Evolutionary conservation across 2,797 vertebrate genomes (phyloP).

Genomic region (Podarcis lilfordi): DNA sequence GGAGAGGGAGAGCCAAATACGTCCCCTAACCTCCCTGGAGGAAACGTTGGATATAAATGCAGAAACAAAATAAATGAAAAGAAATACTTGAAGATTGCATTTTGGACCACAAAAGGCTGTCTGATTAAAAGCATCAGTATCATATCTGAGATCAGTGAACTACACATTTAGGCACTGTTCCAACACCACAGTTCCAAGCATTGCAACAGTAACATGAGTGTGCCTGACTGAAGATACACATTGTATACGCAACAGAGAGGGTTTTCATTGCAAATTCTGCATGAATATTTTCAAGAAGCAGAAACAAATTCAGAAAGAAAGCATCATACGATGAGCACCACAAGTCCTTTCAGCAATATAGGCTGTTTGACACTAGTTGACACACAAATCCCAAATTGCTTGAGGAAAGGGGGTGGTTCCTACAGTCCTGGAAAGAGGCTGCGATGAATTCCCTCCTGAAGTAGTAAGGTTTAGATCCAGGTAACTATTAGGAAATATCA

Average conservation of each 20-base stretch:
- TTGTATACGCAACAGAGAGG: neutral
- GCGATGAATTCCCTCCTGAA: neutral
- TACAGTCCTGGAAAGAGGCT: neutral
- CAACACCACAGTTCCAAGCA: fast-evolving
- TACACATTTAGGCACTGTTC: neutral
- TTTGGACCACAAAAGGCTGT: neutral
- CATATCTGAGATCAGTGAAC: neutral
- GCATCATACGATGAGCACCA: neutral
- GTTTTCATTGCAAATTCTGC: fast-evolving
- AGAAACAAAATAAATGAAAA: neutral
- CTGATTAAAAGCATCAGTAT: neutral
- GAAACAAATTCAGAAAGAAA: neutral
- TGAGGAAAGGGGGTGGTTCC: neutral
- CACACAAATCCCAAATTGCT: neutral
- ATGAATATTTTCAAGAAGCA: neutral
- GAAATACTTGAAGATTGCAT: neutral
- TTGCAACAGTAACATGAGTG: fast-evolving
- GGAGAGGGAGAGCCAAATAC: too few species aligned
- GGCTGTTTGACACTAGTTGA: neutral
- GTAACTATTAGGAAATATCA: too few species aligned
- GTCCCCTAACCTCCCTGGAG: too few species aligned
- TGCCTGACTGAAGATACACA: fast-evolving
- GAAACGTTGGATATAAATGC: neutral
- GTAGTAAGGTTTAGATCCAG: neutral
- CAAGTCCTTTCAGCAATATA: fast-evolving